Percentiles rank a stretch among this genome's conserved stretches.
Evolutionary conservation across 2,888 invertebrate genomes (phyloP).

Genomic region (Epirrita christyi): DNA sequence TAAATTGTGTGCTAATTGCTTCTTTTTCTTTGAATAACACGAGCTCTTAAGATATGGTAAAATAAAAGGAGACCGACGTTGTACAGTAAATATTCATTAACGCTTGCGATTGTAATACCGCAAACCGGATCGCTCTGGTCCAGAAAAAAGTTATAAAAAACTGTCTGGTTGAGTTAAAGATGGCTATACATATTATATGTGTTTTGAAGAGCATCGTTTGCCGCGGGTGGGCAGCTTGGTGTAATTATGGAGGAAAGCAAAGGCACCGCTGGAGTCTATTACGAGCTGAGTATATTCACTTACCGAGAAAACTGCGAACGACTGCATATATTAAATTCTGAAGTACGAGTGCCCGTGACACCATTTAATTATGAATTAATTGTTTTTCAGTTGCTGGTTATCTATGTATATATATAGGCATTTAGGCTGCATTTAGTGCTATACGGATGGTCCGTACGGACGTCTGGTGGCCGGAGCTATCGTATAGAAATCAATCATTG

Average conservation of each 20-base stretch:
- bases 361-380: no score
- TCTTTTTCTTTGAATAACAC: conserved; percentile 37
- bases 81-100: conserved; percentile 65
- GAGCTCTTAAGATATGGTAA: conserved; percentile 41
- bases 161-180: conserved; percentile 26
- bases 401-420: no score
- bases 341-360: no score
- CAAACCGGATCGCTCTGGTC: conserved; percentile 50
- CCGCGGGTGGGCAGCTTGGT: conserved; percentile 48
- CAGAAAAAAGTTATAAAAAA: conserved; percentile 44
- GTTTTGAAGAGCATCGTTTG: conserved; percentile 46
- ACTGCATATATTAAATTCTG: no score
- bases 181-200: conserved; percentile 1
- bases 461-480: no score
- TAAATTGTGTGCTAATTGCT: conserved; percentile 52
- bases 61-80: conserved; percentile 51
- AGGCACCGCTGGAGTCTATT: conserved; percentile 6
- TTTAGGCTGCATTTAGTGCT: no score
- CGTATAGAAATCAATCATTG: no score
- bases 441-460: no score
- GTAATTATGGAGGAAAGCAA: conserved; percentile 50
- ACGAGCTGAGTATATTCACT: not conserved
- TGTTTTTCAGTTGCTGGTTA: no score
- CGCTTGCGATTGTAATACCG: conserved; percentile 45
- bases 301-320: not conserved